A percentile compares a stretch with the other conserved stretches of the same genome.
Evolutionary conservation across 2,113 vertebrate genomes (phyloP).

Genomic region (Pagrus major): DNA sequence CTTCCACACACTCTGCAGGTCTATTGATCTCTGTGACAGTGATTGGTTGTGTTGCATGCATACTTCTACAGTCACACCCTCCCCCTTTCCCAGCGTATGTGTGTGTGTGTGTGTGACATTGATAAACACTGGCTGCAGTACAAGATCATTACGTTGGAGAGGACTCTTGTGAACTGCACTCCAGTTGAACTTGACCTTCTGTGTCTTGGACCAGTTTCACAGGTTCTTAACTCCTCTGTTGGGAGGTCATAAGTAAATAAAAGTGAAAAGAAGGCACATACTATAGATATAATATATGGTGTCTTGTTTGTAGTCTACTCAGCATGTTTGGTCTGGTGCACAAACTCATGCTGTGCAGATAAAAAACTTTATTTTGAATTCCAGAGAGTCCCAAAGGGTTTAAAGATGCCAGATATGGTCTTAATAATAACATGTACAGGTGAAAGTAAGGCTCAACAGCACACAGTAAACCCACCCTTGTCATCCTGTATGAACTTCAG

Average conservation of each 20-base stretch:
- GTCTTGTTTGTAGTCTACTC: background rate
- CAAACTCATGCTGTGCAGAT: background rate
- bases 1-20: background rate
- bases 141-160: background rate
- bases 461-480: background rate
- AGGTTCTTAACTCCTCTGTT: background rate
- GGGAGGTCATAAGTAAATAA: background rate
- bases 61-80: background rate
- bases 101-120: background rate
- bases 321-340: background rate
- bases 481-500: background rate
- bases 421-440: background rate
- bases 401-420: background rate
- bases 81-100: background rate
- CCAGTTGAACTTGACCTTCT: background rate
- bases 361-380: background rate
- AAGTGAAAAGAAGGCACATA: background rate
- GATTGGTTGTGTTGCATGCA: background rate
- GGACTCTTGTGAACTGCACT: slow-evolving; percentile 15
- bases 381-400: background rate
- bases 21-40: slow-evolving; percentile 38
- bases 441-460: background rate
- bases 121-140: slow-evolving; percentile 17
- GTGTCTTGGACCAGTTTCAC: slow-evolving; percentile 30
- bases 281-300: background rate